phyloP scores from a whole-genome alignment of 92 coral and sea anemone species.

The Epizoanthus ramosus region DNA sequence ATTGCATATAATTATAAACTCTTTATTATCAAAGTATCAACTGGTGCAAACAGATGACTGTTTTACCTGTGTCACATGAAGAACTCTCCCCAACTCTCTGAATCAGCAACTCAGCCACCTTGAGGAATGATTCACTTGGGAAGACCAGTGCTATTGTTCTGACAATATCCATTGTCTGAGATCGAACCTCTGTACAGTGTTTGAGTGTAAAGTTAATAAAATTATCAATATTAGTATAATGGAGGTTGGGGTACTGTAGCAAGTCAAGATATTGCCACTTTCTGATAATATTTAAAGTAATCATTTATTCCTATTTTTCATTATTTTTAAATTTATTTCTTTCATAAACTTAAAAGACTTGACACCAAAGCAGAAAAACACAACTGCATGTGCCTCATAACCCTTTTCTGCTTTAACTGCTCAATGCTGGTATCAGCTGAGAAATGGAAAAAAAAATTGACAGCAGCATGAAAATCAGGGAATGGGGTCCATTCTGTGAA shows the following conservation, averaged over 20 bases:
- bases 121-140: constrained; percentile 78
- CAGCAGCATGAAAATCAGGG: too few relatives aligned
- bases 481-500: too few relatives aligned
- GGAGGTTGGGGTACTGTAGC: not conserved
- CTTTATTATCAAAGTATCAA: too few relatives aligned
- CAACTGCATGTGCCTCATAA: too few relatives aligned
- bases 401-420: too few relatives aligned
- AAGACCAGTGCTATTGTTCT: constrained; percentile 61
- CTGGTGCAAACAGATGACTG: not conserved
- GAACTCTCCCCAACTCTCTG: constrained; percentile 36
- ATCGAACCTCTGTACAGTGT: constrained; percentile 69
- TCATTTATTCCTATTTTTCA: not conserved
- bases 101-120: constrained; percentile 82
- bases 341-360: not conserved
- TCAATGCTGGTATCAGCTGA: too few relatives aligned
- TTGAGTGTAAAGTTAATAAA: not conserved
- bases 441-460: too few relatives aligned
- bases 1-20: too few relatives aligned
- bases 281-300: not conserved
- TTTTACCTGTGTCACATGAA: constrained; percentile 13
- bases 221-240: not conserved
- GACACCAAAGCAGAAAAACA: not conserved
- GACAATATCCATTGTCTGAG: constrained; percentile 82
- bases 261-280: not conserved
- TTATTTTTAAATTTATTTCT: too few relatives aligned